A percentile compares a stretch with the other conserved stretches of the same genome.
phyloP scores from a whole-genome alignment of 2,888 invertebrate genomes.

The Polymixis lichenea region DNA sequence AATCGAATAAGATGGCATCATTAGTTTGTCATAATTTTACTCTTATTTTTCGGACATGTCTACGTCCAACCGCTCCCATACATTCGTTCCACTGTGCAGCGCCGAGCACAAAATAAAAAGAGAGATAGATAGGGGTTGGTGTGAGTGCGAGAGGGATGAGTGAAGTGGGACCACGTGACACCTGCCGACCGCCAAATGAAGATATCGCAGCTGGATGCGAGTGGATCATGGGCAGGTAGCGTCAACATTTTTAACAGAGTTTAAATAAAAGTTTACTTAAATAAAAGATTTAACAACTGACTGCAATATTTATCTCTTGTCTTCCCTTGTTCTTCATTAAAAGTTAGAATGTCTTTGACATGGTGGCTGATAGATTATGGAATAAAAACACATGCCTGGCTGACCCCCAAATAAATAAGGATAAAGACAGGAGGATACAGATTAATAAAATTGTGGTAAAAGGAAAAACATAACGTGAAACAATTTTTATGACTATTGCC shows the following conservation, averaged over 20 bases:
- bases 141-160: conserved; percentile 72
- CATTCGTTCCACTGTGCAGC: too few species aligned
- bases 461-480: background rate
- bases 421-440: background rate
- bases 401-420: background rate
- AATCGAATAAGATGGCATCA: too few species aligned
- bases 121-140: conserved; percentile 66
- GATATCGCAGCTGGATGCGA: conserved; percentile 90
- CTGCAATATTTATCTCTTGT: background rate
- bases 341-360: background rate
- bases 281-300: background rate
- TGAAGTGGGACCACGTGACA: conserved; percentile 84
- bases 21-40: too few species aligned
- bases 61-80: too few species aligned
- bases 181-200: conserved; percentile 90
- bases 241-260: conserved; percentile 67
- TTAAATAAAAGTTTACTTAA: background rate
- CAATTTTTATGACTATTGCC: background rate
- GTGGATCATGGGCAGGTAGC: conserved; percentile 78
- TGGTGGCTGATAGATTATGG: background rate
- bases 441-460: background rate
- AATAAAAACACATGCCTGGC: too few species aligned
- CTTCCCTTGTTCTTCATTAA: background rate
- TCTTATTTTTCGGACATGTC: too few species aligned
- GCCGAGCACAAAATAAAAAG: conserved; percentile 80